A percentile compares a stretch with the other conserved stretches of the same genome.
Conservation (phyloP, 1,140 invertebrate genomes). For the Sinonovacula constricta region DNA sequence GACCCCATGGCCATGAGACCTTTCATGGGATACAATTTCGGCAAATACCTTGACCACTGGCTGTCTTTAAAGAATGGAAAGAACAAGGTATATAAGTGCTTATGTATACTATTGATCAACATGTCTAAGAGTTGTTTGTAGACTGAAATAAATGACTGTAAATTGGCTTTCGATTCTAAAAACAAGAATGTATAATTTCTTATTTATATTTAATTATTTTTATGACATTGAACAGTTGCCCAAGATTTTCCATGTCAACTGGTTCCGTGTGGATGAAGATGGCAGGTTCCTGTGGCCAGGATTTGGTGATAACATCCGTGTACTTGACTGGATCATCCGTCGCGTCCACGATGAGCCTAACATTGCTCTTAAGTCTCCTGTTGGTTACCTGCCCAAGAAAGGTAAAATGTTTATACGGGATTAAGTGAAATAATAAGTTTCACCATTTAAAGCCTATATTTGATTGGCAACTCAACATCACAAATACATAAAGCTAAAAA, state of each 20-base stretch:
- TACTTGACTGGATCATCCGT: conserved; percentile 95
- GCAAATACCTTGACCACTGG: conserved; percentile 97
- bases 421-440: no score
- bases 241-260: conserved; percentile 97
- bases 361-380: conserved; percentile 67
- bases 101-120: background rate
- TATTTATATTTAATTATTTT: background rate
- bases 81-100: conserved; percentile 75
- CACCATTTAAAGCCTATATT: background rate
- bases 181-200: background rate
- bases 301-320: conserved; percentile 96
- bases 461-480: background rate
- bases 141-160: background rate
- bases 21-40: conserved; percentile 99
- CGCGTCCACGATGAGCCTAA: conserved; percentile 83
- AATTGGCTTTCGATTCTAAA: background rate
- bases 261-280: conserved; percentile 92
- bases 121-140: background rate
- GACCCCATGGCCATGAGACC: conserved; percentile 99
- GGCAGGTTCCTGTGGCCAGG: conserved; percentile 98
- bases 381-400: conserved; percentile 75
- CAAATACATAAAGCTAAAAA: no score
- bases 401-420: conserved; percentile 47
- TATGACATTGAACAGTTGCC: conserved; percentile 85
- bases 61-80: conserved; percentile 84